These are phyloP conservation scores for Pangasius mekongensis DNA, from an alignment of 2,797 vertebrate genomes.

Conservation along the genomic window DNA sequence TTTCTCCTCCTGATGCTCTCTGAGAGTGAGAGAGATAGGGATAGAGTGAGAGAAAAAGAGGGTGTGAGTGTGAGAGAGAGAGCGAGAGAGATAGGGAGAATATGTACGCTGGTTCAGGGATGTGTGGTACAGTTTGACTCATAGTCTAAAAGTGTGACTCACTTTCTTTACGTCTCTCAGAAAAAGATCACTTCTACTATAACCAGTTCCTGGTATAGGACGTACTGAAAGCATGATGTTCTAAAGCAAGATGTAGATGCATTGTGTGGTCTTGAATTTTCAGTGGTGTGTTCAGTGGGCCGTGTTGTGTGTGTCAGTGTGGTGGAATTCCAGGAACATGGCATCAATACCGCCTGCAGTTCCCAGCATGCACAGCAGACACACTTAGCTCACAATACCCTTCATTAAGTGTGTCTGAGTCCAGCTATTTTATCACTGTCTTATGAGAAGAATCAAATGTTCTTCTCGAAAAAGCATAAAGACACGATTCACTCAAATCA, in stretches of 20 bases:
- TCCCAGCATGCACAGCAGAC: neutral
- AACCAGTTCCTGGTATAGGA: neutral
- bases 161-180: neutral
- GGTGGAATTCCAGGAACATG: constrained; percentile 34
- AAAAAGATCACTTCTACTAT: no score
- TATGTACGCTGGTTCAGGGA: neutral
- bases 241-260: neutral
- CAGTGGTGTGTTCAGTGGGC: neutral
- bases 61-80: no score
- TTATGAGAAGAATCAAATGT: neutral
- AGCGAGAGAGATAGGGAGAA: neutral
- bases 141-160: neutral
- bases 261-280: neutral
- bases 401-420: constrained; percentile 37
- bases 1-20: neutral
- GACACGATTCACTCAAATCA: neutral
- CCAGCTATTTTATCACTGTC: constrained; percentile 24
- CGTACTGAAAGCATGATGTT: neutral
- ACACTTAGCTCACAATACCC: constrained; percentile 30
- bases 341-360: constrained; percentile 28
- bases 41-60: neutral
- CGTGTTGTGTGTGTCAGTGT: constrained; percentile 2
- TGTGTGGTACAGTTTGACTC: neutral
- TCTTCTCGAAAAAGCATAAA: neutral
- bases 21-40: neutral